phyloP scores from a whole-genome alignment of 2,888 invertebrate genomes.

The Lottia scabra region DNA sequence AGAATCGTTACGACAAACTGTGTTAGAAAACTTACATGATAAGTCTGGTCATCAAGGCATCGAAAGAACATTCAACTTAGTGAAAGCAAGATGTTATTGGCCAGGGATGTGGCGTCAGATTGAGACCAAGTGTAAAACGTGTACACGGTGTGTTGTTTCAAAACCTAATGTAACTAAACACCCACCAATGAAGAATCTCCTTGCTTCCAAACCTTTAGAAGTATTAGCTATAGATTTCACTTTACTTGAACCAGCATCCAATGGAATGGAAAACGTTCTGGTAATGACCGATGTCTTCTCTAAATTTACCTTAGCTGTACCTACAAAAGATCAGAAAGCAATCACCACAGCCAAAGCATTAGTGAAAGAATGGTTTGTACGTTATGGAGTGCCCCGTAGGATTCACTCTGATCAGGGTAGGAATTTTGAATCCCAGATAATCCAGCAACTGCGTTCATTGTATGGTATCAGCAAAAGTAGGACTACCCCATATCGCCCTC shows the following conservation, averaged over 20 bases:
- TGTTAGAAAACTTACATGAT: constrained; percentile 17
- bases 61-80: constrained; percentile 27
- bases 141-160: constrained; percentile 34
- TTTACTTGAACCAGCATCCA: constrained; percentile 25
- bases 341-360: constrained; percentile 4
- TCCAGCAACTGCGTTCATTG: constrained; percentile 21
- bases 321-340: constrained; percentile 17
- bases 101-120: constrained; percentile 33
- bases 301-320: constrained; percentile 15
- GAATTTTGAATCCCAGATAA: constrained; percentile 24
- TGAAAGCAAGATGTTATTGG: constrained; percentile 38
- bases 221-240: constrained; percentile 41
- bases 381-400: constrained; percentile 19
- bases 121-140: constrained; percentile 21
- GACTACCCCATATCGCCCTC: constrained; percentile 29
- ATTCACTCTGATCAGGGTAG: constrained; percentile 28
- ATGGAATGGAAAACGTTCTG: constrained; percentile 37
- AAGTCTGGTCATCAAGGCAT: constrained; percentile 29
- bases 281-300: constrained; percentile 42
- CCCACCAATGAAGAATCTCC: constrained; percentile 19
- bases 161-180: constrained; percentile 12
- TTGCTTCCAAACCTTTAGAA: constrained; percentile 33
- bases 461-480: constrained; percentile 18
- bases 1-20: too few relatives aligned
- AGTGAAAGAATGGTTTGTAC: constrained; percentile 19